A percentile compares a stretch with the other conserved stretches of the same genome.
Conservation (phyloP, 2,113 vertebrate genomes). For the Meles meles region DNA sequence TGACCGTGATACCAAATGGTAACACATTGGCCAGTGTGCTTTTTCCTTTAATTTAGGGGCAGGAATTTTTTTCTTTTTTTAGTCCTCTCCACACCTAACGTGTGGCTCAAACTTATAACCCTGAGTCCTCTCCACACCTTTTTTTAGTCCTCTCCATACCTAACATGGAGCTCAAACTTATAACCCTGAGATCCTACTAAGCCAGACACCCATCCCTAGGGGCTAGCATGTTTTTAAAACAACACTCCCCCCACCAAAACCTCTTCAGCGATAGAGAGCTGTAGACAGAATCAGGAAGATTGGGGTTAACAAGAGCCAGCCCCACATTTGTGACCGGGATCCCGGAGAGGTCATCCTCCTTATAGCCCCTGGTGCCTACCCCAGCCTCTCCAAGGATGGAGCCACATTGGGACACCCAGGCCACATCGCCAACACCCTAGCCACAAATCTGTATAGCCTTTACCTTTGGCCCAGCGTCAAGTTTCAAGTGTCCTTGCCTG, state of each 20-base stretch:
- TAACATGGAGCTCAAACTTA: background rate
- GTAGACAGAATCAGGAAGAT: background rate
- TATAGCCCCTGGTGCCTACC: rapidly evolving
- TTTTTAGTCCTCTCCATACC: background rate
- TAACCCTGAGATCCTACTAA: background rate
- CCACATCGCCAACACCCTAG: background rate
- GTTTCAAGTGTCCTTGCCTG: background rate
- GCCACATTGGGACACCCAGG: rapidly evolving
- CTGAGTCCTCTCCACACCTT: background rate
- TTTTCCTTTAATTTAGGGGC: background rate
- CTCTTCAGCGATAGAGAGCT: background rate
- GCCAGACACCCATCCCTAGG: background rate
- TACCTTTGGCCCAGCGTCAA: background rate
- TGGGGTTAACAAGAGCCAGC: background rate
- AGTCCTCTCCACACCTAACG: background rate
- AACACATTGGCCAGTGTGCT: background rate
- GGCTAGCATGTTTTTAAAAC: background rate
- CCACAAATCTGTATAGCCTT: background rate
- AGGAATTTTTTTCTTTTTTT: background rate
- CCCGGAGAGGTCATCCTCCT: background rate
- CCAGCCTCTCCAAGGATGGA: background rate
- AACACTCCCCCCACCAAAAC: background rate
- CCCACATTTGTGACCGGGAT: background rate
- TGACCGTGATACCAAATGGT: background rate
- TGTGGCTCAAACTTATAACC: background rate